Percentiles rank a stretch among this genome's conserved stretches.
phyloP scores from a whole-genome alignment of 1,140 invertebrate genomes.

The Ladona fulva region DNA sequence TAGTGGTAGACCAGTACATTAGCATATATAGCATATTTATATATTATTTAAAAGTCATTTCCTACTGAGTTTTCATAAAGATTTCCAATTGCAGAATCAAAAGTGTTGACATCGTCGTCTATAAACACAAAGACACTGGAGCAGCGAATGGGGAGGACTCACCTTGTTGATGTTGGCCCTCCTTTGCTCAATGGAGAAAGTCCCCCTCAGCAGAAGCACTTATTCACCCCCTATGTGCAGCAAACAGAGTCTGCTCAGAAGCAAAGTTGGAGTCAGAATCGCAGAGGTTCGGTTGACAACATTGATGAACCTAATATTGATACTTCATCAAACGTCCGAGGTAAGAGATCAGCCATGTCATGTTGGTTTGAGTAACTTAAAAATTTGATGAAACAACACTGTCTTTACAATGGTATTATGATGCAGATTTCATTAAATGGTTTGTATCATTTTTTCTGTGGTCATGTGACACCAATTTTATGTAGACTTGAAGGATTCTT shows the following conservation, averaged over 20 bases:
- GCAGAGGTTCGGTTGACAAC: slow-evolving; percentile 30
- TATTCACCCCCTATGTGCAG: background rate
- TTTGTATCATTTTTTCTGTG: too few relatives aligned
- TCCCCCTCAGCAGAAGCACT: background rate
- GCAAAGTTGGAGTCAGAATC: slow-evolving; percentile 25
- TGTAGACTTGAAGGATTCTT: too few relatives aligned
- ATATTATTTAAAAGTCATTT: too few relatives aligned
- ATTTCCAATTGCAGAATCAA: background rate
- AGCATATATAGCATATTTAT: too few relatives aligned
- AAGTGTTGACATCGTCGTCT: background rate
- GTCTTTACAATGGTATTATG: too few relatives aligned
- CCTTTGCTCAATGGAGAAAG: background rate
- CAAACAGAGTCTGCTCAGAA: background rate
- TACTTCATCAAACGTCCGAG: slow-evolving; percentile 55
- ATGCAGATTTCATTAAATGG: too few relatives aligned
- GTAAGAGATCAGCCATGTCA: background rate
- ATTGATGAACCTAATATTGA: background rate
- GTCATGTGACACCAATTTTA: too few relatives aligned
- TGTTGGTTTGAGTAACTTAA: too few relatives aligned
- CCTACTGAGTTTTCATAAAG: too few relatives aligned
- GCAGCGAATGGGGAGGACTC: background rate
- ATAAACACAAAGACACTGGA: background rate
- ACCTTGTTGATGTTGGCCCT: background rate
- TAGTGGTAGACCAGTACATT: too few relatives aligned
- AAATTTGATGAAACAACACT: too few relatives aligned